Conservation (phyloP, 2,888 invertebrate species). For the Schrankia costaestrigalis region DNA sequence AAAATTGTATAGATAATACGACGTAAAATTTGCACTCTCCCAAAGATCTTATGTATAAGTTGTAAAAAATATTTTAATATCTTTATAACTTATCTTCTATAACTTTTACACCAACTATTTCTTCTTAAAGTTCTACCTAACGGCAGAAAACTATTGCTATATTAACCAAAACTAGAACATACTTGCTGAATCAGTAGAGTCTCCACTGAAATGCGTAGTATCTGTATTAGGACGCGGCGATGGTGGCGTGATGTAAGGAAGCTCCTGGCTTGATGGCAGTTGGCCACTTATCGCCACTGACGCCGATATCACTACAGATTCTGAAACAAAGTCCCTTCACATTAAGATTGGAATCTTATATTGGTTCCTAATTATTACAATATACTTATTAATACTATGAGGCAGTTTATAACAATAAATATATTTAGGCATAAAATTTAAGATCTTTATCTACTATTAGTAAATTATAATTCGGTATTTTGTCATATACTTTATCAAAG, state of each 20-base stretch:
- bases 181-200: conserved; percentile 94
- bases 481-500: background rate
- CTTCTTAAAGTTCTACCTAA: too few species aligned
- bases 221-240: conserved; percentile 70
- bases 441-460: background rate
- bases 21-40: too few species aligned
- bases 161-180: conserved; percentile 35
- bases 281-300: conserved; percentile 92
- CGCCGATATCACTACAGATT: conserved; percentile 87
- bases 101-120: too few species aligned
- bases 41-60: too few species aligned
- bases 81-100: too few species aligned
- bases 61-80: too few species aligned
- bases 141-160: too few species aligned
- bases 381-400: too few species aligned
- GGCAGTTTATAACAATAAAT: too few species aligned
- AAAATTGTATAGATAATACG: too few species aligned
- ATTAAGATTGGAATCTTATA: background rate
- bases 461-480: background rate
- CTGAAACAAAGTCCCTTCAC: conserved; percentile 34
- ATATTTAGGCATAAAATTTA: too few species aligned
- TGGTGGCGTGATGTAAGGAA: conserved; percentile 93
- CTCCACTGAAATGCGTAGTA: conserved; percentile 90
- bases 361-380: too few species aligned
- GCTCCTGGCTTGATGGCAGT: conserved; percentile 91